Evolutionary conservation across 2,888 invertebrate species (phyloP), one percentile per base, ranked within the genome.

Genomic region (Julus scanicus): DNA sequence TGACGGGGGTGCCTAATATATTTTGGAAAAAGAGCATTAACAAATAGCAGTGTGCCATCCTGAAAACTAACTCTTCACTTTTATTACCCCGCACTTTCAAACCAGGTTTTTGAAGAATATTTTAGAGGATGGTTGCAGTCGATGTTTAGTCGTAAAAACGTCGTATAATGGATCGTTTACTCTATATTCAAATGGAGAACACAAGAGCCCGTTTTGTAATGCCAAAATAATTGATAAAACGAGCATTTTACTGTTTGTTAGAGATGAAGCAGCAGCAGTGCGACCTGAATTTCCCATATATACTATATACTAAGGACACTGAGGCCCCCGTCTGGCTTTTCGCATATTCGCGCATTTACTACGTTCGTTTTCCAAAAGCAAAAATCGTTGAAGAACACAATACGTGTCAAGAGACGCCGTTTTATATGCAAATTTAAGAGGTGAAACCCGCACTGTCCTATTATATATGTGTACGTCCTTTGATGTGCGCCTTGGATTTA

Each of bases 391-490:
- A 11, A 0, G 53, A 11, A 17, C 53, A 53, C 53, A 53, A 53
- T 53, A 17, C 53, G 53, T 53, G 53, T 53, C 53, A 53, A 11
- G 17, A 53, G 53, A 53, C 17, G 53, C 17, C 53, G 53, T 53
- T 53, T 53, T 53, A 53, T 53, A 53, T 53, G 53, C 53, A 53
- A 53, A 53, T 53, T 53, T 53, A 53, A 53, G 53, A 53, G 53
- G 53, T 53, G 53, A 53, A 53, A 17, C 8, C 53, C 17, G 53
- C 13, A 15, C 53, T 53, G 53, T 17, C 53, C 53, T 11, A 53
- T 53, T 53, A 53, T 53, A 53, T 29, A 29, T 53, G 11, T 8
- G 53, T 17, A 53, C 53, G 53, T 53, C 53, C 53, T 53, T 53
- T 53, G 53, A 53, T 53, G 53, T 17, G 53, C 11, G 11, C 53